Percentiles rank a stretch among this genome's conserved stretches.
phyloP scores from a whole-genome alignment of 2,888 invertebrate species.

The Magallana nippona region DNA sequence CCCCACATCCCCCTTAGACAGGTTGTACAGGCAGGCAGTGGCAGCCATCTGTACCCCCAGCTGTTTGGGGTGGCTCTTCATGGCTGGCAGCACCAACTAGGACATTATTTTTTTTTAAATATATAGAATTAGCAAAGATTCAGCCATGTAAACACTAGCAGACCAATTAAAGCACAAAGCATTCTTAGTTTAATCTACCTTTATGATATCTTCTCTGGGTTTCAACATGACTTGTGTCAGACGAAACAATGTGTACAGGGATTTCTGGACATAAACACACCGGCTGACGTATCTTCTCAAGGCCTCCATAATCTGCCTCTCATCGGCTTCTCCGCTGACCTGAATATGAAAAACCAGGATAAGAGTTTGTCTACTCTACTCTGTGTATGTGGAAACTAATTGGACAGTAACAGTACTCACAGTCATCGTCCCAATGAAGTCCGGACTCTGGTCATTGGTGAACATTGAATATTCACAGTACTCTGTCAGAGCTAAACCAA shows the following conservation, averaged over 20 bases:
- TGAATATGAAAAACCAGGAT: conserved; percentile 53
- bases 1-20: conserved; percentile 85
- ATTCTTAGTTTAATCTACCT: conserved; percentile 79
- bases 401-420: conserved; percentile 51
- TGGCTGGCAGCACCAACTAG: conserved; percentile 79
- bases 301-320: conserved; percentile 83
- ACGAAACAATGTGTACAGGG: conserved; percentile 84
- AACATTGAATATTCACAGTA: conserved; percentile 83
- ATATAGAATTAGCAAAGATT: too few relatives aligned
- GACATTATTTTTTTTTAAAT: too few relatives aligned
- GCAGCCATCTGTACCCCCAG: conserved; percentile 88
- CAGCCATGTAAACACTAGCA: too few relatives aligned
- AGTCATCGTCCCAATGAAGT: conserved; percentile 55
- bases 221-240: conserved; percentile 80
- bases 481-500: conserved; percentile 83
- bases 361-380: too few relatives aligned
- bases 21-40: conserved; percentile 88
- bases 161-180: not conserved
- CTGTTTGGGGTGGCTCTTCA: conserved; percentile 78
- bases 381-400: not conserved
- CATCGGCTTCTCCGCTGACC: conserved; percentile 83
- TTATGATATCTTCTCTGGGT: conserved; percentile 85
- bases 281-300: conserved; percentile 83
- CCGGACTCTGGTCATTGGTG: conserved; percentile 57
- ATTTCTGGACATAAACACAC: conserved; percentile 85